A percentile compares a stretch with the other conserved stretches of the same genome.
Evolutionary conservation across 2,797 vertebrate genomes (phyloP).

Genomic region (Enteromius anoplus): DNA sequence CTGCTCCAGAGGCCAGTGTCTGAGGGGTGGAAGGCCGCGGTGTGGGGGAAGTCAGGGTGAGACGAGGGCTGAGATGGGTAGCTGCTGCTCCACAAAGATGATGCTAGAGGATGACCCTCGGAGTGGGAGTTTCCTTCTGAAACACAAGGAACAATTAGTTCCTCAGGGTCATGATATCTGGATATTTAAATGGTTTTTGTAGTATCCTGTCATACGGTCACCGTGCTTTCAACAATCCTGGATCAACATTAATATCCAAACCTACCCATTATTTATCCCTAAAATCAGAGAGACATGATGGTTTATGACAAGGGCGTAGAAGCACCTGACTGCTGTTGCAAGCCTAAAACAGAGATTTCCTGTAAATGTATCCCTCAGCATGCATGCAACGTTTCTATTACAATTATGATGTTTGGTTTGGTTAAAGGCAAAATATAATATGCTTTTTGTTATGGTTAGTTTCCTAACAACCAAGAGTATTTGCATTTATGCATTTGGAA

Average conservation of each 20-base stretch:
- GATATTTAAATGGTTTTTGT: background rate
- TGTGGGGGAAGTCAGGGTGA: conserved; percentile 87
- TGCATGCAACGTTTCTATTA: background rate
- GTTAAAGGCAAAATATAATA: background rate
- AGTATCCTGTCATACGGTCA: background rate
- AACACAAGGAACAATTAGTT: conserved; percentile 46
- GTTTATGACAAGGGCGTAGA: too few species aligned
- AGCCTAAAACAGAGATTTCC: too few species aligned
- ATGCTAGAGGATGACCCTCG: conserved; percentile 81
- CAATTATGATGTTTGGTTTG: background rate
- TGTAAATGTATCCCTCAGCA: too few species aligned
- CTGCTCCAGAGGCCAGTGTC: conserved; percentile 89
- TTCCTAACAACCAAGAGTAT: background rate
- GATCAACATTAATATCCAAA: too few species aligned
- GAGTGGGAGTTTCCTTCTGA: conserved; percentile 83
- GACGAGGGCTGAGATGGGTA: conserved; percentile 85
- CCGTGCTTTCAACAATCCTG: too few species aligned
- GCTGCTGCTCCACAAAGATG: conserved; percentile 87
- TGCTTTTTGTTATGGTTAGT: background rate
- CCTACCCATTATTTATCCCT: too few species aligned
- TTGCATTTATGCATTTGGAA: background rate
- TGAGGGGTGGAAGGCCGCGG: conserved; percentile 81
- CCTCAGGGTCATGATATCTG: background rate
- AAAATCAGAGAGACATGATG: too few species aligned
- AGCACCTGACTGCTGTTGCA: too few species aligned